phyloP scores from a whole-genome alignment of 2,797 vertebrate genomes.

The Neostethus bicornis region DNA sequence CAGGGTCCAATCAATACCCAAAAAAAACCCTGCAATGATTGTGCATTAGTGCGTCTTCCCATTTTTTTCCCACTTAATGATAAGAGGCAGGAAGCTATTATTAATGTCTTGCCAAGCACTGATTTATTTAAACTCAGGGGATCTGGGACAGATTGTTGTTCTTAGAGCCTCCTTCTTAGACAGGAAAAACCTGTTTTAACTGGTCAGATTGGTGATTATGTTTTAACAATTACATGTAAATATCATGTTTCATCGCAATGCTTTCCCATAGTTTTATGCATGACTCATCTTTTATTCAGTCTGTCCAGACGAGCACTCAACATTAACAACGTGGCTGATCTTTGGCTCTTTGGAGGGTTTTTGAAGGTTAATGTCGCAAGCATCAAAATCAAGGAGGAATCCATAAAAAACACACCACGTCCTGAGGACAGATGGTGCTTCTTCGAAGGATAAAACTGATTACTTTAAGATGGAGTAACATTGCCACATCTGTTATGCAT shows the following conservation, averaged over 20 bases:
- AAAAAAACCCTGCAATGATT: constrained; percentile 46
- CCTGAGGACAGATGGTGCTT: constrained; percentile 24
- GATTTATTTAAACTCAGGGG: constrained; percentile 41
- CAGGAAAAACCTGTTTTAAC: too few species aligned
- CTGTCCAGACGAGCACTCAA: not conserved
- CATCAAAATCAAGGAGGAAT: constrained; percentile 14
- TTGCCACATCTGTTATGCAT: constrained; percentile 6
- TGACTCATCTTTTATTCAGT: constrained; percentile 5
- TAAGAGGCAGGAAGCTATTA: constrained; percentile 43
- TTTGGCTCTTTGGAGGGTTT: constrained; percentile 3
- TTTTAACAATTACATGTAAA: too few species aligned
- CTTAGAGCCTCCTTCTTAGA: too few species aligned
- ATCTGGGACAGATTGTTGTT: too few species aligned
- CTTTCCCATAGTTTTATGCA: not conserved
- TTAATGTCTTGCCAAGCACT: constrained; percentile 35
- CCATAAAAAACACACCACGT: constrained; percentile 14
- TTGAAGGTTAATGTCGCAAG: constrained; percentile 27
- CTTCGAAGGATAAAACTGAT: constrained; percentile 3
- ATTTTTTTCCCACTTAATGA: constrained; percentile 50
- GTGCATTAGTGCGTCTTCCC: constrained; percentile 43
- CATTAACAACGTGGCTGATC: not conserved
- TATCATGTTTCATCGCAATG: not conserved
- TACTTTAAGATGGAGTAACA: constrained; percentile 1
- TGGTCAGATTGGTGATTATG: too few species aligned
- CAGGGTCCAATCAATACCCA: constrained; percentile 53